Evolutionary conservation across 2,113 vertebrate genomes (phyloP).

Genomic region (Gobiocypris rarus): DNA sequence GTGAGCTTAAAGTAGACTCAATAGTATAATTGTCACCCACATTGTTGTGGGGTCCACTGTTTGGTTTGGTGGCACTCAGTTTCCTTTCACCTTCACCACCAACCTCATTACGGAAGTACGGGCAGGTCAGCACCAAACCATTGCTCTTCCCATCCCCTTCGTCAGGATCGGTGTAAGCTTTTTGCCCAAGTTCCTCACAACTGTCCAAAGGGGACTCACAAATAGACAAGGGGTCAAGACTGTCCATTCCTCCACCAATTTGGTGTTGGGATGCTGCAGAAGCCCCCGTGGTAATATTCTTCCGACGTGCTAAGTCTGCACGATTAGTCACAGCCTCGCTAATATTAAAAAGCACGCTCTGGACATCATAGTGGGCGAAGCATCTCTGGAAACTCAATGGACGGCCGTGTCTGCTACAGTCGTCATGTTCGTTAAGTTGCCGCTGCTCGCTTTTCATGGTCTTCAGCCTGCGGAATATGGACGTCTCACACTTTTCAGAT

Average conservation of each 20-base stretch:
- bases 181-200: constrained; percentile 83
- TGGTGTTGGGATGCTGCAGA: constrained; percentile 83
- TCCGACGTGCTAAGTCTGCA: constrained; percentile 79
- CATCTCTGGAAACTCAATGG: constrained; percentile 82
- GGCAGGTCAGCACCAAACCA: constrained; percentile 81
- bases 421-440: constrained; percentile 76
- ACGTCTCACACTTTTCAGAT: constrained; percentile 80
- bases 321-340: constrained; percentile 82
- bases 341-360: constrained; percentile 87
- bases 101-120: constrained; percentile 85
- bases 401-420: constrained; percentile 61
- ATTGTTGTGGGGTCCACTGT: constrained; percentile 70
- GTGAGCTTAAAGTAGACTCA: constrained; percentile 83
- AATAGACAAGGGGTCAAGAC: not conserved
- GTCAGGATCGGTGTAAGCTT: constrained; percentile 80
- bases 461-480: constrained; percentile 82
- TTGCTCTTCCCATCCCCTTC: constrained; percentile 86
- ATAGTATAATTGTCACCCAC: constrained; percentile 81
- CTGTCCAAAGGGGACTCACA: constrained; percentile 82
- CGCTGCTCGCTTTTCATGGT: constrained; percentile 80
- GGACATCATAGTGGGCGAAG: constrained; percentile 88
- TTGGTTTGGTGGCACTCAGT: constrained; percentile 79
- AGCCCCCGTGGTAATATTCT: constrained; percentile 85
- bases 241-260: constrained; percentile 63
- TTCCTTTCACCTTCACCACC: constrained; percentile 84